Conservation (phyloP, 2,797 vertebrate species). For the Dendrocincla fuliginosa region DNA sequence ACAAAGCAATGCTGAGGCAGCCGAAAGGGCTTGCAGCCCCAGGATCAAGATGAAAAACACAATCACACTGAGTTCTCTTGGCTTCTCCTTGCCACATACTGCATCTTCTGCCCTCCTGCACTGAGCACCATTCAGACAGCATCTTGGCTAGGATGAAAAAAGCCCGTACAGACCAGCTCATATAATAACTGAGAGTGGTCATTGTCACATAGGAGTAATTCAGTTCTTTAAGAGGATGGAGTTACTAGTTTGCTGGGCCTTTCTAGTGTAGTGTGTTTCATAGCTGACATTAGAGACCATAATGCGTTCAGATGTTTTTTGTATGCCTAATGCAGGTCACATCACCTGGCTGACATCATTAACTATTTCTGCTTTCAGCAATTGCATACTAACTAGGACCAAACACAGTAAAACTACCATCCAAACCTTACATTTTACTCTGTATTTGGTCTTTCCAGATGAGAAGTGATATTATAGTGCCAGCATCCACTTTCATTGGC, state of each 20-base stretch:
- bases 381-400: not conserved
- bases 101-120: not conserved
- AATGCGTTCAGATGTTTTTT: not conserved
- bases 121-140: not conserved
- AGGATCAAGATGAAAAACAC: not conserved
- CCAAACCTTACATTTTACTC: not conserved
- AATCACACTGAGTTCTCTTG: not conserved
- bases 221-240: not conserved
- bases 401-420: not conserved
- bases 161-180: not conserved
- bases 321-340: not conserved
- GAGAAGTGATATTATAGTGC: not conserved
- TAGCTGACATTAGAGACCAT: not conserved
- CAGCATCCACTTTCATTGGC: not conserved
- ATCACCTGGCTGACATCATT: not conserved
- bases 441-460: not conserved
- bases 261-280: not conserved
- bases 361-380: not conserved
- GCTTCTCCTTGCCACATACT: not conserved
- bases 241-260: not conserved
- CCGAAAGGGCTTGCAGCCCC: not conserved
- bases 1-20: not conserved
- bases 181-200: not conserved
- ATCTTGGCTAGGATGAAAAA: not conserved
- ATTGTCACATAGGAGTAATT: not conserved